phyloP scores from a whole-genome alignment of 2,113 vertebrate species.

The Ammospiza nelsoni region DNA sequence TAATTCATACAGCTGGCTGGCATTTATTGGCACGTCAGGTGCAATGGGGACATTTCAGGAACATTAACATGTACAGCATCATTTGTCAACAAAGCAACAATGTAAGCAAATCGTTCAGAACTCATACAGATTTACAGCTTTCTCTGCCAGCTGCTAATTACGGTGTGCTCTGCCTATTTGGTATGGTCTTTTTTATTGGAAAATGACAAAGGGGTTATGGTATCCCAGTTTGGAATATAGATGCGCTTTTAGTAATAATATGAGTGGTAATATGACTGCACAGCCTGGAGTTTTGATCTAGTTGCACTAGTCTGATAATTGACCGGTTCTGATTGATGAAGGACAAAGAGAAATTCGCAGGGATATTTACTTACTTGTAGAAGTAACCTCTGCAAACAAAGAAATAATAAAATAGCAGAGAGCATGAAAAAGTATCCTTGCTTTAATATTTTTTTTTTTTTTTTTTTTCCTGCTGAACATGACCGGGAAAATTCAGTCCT shows the following conservation, averaged over 20 bases:
- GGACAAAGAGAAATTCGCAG: conserved; percentile 75
- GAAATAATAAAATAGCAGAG: conserved; percentile 64
- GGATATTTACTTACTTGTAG: conserved; percentile 71
- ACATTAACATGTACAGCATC: conserved; percentile 91
- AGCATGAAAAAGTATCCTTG: conserved; percentile 13
- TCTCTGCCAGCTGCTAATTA: conserved; percentile 91
- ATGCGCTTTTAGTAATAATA: conserved; percentile 85
- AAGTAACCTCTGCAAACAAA: conserved; percentile 76
- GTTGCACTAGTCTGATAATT: conserved; percentile 77
- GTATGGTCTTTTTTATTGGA: conserved; percentile 87
- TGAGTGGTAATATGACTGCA: conserved; percentile 76
- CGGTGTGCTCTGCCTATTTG: conserved; percentile 88
- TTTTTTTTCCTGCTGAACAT: conserved; percentile 27
- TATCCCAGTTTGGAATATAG: conserved; percentile 85
- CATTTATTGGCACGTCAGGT: conserved; percentile 91
- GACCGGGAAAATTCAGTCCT: conserved; percentile 67
- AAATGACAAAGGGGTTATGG: conserved; percentile 87
- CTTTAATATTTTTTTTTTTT: background rate
- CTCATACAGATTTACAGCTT: conserved; percentile 89
- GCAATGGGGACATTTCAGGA: conserved; percentile 88
- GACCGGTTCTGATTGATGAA: conserved; percentile 81
- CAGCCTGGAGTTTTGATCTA: conserved; percentile 77
- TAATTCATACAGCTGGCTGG: conserved; percentile 91
- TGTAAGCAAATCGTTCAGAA: conserved; percentile 91
- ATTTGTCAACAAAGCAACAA: conserved; percentile 92